These are phyloP conservation scores for Isoperla grammatica DNA, from an alignment of 2,888 invertebrate species.

Conservation along the genomic window DNA sequence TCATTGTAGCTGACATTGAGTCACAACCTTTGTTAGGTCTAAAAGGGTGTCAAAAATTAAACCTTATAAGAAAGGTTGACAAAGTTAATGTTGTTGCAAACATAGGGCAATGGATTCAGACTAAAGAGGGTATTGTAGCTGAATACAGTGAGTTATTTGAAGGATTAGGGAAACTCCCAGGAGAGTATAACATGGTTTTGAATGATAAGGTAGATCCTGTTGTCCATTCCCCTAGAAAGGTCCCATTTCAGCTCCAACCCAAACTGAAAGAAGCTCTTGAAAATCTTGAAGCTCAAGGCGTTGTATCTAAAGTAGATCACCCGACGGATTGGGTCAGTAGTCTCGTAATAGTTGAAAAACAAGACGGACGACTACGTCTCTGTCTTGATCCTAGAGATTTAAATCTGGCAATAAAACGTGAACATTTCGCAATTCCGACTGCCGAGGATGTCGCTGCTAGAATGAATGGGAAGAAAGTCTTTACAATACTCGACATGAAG, in stretches of 20 bases:
- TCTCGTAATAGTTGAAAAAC: background rate
- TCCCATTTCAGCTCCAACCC: slow-evolving; percentile 8
- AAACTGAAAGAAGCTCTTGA: slow-evolving; percentile 16
- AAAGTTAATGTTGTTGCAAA: background rate
- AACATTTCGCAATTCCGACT: slow-evolving; percentile 10
- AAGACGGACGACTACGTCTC: background rate
- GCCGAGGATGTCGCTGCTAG: slow-evolving; percentile 16
- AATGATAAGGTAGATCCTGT: slow-evolving; percentile 7
- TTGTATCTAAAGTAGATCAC: slow-evolving; percentile 22
- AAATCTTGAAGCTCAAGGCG: slow-evolving; percentile 4
- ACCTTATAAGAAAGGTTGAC: background rate
- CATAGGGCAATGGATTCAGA: background rate
- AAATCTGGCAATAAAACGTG: background rate
- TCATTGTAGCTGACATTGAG: background rate
- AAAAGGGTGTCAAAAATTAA: background rate
- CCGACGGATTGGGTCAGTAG: slow-evolving; percentile 2
- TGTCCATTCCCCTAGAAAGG: slow-evolving; percentile 6
- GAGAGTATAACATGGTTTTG: background rate
- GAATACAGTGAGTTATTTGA: slow-evolving; percentile 1
- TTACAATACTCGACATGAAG: slow-evolving; percentile 20
- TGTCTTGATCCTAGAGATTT: slow-evolving; percentile 1
- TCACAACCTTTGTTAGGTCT: background rate
- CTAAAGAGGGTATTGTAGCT: background rate
- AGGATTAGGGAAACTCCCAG: slow-evolving; percentile 5
- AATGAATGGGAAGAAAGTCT: slow-evolving; percentile 12